Evolutionary conservation across 1,140 invertebrate species (phyloP).

Genomic region (Lepeophtheirus salmonis): DNA sequence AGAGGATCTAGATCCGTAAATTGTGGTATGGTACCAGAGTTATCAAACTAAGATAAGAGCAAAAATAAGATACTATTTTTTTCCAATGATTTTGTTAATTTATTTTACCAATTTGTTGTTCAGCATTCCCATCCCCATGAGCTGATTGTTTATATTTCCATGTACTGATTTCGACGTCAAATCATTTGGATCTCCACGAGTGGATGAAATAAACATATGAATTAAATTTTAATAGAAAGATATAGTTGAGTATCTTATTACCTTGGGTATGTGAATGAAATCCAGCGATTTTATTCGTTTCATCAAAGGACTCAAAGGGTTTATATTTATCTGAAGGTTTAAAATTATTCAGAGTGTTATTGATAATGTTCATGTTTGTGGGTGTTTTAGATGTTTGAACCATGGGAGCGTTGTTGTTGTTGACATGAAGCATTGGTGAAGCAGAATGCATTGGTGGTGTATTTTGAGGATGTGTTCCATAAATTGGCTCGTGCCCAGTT

Average conservation of each 20-base stretch:
- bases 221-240: too few species aligned
- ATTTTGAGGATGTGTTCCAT: neutral
- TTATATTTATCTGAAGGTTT: neutral
- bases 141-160: neutral
- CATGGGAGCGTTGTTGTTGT: neutral
- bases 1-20: constrained; percentile 79
- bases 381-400: neutral
- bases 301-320: neutral
- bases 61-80: too few species aligned
- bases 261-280: neutral
- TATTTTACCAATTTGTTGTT: neutral
- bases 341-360: neutral
- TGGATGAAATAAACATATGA: neutral
- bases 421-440: neutral
- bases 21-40: constrained; percentile 28
- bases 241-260: too few species aligned
- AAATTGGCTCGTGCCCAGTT: neutral
- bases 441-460: neutral
- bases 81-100: too few species aligned
- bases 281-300: neutral
- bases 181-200: neutral
- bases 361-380: constrained; percentile 1
- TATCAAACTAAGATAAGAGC: constrained; percentile 2
- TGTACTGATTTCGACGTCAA: neutral
- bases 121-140: too few species aligned